phyloP scores from a whole-genome alignment of 2,113 vertebrate species.

The Oncorhynchus nerka region DNA sequence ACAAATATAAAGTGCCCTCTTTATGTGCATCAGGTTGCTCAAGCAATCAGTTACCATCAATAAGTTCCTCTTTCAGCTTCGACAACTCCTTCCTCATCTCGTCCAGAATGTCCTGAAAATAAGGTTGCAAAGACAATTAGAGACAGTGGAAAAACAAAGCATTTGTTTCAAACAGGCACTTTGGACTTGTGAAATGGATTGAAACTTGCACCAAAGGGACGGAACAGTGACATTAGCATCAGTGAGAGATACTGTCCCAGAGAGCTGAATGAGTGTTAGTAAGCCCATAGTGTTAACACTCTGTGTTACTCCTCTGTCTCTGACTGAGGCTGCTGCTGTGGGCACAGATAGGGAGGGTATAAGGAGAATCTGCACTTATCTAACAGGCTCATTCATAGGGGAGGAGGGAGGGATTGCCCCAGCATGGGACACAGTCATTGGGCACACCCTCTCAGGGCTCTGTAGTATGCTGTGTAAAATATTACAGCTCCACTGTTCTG shows the following conservation, averaged over 20 bases:
- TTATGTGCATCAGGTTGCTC: neutral
- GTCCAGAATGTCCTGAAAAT: slow-evolving; percentile 91
- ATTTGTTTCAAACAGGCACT: neutral
- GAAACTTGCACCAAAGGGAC: neutral
- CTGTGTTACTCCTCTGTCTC: neutral
- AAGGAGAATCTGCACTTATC: slow-evolving; percentile 46
- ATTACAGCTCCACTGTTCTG: neutral
- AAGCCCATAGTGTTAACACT: slow-evolving; percentile 5
- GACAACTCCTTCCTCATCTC: slow-evolving; percentile 98
- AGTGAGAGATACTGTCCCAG: neutral
- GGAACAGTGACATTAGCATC: neutral
- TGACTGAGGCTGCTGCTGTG: slow-evolving; percentile 33
- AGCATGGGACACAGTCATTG: slow-evolving; percentile 9
- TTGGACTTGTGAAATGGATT: neutral
- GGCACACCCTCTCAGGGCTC: slow-evolving; percentile 25
- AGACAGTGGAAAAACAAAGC: neutral
- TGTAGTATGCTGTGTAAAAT: neutral
- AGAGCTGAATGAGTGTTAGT: neutral
- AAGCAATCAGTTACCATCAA: slow-evolving; percentile 84
- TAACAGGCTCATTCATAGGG: slow-evolving; percentile 43
- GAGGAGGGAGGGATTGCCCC: slow-evolving; percentile 33
- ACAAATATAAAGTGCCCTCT: neutral
- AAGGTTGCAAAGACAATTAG: neutral
- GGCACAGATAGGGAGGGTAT: slow-evolving; percentile 45
- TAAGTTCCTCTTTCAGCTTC: slow-evolving; percentile 98